Evolutionary conservation across 2,113 vertebrate genomes (phyloP).

Genomic region (Macquaria australasica): DNA sequence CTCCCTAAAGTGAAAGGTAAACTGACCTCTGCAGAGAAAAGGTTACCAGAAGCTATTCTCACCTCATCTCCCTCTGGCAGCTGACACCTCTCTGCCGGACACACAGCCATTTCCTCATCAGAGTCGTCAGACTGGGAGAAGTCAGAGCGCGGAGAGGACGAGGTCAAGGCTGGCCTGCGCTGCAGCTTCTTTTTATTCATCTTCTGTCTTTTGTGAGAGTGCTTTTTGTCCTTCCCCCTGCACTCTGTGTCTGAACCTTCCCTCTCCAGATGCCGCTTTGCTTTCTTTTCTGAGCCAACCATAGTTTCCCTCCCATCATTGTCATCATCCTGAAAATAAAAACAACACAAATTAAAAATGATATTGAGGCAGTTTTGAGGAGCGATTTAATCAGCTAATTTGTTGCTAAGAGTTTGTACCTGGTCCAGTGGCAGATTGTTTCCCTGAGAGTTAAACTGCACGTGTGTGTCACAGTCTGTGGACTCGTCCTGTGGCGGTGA

Average conservation of each 20-base stretch:
- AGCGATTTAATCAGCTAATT: not conserved
- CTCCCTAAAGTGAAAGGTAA: not conserved
- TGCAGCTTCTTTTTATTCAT: constrained; percentile 83
- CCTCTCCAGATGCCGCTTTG: constrained; percentile 90
- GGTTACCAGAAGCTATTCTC: constrained; percentile 53
- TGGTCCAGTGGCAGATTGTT: constrained; percentile 65
- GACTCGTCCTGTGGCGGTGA: constrained; percentile 68
- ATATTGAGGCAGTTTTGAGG: not conserved
- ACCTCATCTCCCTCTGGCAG: constrained; percentile 98
- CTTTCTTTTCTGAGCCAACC: constrained; percentile 87
- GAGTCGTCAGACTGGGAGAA: constrained; percentile 92
- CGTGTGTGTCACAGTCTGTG: constrained; percentile 77
- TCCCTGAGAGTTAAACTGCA: constrained; percentile 77
- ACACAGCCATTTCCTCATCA: constrained; percentile 93
- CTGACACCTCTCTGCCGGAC: constrained; percentile 93
- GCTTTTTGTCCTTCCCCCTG: constrained; percentile 87
- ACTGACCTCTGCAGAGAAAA: not conserved
- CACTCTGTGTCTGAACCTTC: constrained; percentile 81
- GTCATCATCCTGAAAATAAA: constrained; percentile 73
- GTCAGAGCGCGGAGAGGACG: constrained; percentile 88
- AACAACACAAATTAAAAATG: not conserved
- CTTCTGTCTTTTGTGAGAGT: constrained; percentile 90
- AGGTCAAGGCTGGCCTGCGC: constrained; percentile 83
- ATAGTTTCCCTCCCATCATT: constrained; percentile 81
- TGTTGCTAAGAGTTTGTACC: constrained; percentile 51